phyloP scores from a whole-genome alignment of 2,888 invertebrate genomes.

The Drosophila ochracea region DNA sequence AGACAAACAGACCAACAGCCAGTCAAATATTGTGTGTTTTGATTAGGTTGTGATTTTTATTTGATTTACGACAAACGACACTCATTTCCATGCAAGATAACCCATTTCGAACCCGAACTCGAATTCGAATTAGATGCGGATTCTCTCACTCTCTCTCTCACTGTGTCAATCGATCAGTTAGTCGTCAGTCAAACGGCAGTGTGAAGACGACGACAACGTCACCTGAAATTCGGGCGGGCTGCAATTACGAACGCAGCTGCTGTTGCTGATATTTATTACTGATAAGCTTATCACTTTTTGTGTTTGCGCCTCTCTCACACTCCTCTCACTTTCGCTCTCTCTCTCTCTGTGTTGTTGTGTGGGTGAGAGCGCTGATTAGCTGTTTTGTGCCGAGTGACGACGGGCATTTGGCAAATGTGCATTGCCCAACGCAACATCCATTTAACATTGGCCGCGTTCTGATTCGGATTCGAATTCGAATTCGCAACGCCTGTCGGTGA shows the following conservation, averaged over 20 bases:
- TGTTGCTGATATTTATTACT: constrained; percentile 29
- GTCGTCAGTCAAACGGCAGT: constrained; percentile 2
- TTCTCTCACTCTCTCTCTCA: not conserved
- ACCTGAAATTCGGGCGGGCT: constrained; percentile 45
- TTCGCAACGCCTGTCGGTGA: constrained; percentile 36
- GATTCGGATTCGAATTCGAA: constrained; percentile 23
- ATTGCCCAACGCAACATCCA: constrained; percentile 19
- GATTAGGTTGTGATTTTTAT: constrained; percentile 26
- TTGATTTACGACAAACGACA: constrained; percentile 22
- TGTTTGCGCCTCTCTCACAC: constrained; percentile 3
- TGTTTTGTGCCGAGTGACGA: constrained; percentile 51
- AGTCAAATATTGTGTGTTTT: constrained; percentile 40
- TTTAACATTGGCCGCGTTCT: constrained; percentile 20
- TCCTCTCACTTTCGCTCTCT: not conserved
- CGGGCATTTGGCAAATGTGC: constrained; percentile 31
- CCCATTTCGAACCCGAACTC: constrained; percentile 3
- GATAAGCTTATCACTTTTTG: constrained; percentile 74
- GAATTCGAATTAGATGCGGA: not conserved
- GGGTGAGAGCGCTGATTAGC: constrained; percentile 28
- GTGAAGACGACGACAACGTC: constrained; percentile 5
- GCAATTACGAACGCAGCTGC: constrained; percentile 32
- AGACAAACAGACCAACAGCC: not conserved
- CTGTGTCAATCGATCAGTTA: constrained; percentile 2
- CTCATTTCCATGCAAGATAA: constrained; percentile 4
- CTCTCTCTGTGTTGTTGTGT: constrained; percentile 7